Evolutionary conservation across 2,113 vertebrate species (phyloP).

Genomic region (Saccopteryx bilineata): DNA sequence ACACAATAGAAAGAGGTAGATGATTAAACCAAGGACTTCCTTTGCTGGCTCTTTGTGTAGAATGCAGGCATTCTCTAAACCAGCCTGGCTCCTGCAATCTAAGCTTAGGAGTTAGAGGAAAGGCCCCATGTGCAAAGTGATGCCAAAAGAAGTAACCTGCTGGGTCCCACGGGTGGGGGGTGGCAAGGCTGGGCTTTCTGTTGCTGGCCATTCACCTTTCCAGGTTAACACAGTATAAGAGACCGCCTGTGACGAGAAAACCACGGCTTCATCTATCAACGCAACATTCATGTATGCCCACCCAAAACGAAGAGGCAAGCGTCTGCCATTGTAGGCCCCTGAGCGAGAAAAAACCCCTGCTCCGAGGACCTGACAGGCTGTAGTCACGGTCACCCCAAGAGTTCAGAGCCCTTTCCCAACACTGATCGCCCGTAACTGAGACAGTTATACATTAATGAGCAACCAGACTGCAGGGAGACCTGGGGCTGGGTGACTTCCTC

Average conservation of each 20-base stretch:
- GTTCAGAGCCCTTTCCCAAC: neutral
- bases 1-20: neutral
- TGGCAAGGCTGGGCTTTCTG: too few species aligned
- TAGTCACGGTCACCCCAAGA: neutral
- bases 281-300: neutral
- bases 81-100: neutral
- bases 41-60: neutral
- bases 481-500: neutral
- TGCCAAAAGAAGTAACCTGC: rapidly evolving
- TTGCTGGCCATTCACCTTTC: rapidly evolving
- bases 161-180: neutral
- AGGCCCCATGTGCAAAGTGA: neutral
- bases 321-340: neutral
- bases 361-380: neutral
- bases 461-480: neutral
- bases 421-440: neutral
- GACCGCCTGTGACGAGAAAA: neutral
- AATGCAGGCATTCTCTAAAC: neutral
- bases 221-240: neutral
- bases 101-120: neutral
- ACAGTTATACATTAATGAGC: neutral
- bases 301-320: neutral
- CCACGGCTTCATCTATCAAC: neutral
- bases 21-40: neutral
- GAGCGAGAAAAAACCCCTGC: neutral